These are phyloP conservation scores for Conchocele bisecta DNA, from an alignment of 2,888 invertebrate genomes.

Conservation along the genomic window DNA sequence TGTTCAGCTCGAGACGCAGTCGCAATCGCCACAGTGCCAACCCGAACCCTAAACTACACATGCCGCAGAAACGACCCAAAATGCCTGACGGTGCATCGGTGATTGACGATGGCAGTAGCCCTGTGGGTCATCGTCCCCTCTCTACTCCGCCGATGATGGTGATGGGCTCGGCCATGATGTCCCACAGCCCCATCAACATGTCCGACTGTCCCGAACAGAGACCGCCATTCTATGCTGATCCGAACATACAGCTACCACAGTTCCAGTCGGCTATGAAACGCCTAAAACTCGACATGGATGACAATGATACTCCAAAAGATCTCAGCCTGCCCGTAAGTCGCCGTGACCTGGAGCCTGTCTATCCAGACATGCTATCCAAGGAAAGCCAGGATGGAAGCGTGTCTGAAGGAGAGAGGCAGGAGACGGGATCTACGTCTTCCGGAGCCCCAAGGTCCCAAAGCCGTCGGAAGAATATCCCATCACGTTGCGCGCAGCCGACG, in stretches of 20 bases:
- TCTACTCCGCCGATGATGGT: slow-evolving; percentile 67
- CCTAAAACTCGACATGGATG: slow-evolving; percentile 67
- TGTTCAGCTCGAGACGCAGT: slow-evolving; percentile 98
- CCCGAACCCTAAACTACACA: slow-evolving; percentile 98
- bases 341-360: slow-evolving; percentile 4
- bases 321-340: slow-evolving; percentile 53
- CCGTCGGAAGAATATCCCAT: slow-evolving; percentile 78
- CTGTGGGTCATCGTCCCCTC: slow-evolving; percentile 52
- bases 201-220: slow-evolving; percentile 68
- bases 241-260: slow-evolving; percentile 71
- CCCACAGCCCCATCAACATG: slow-evolving; percentile 55
- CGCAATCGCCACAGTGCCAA: slow-evolving; percentile 98
- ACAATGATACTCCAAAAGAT: slow-evolving; percentile 68
- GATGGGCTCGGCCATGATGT: slow-evolving; percentile 55
- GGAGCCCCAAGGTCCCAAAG: slow-evolving; percentile 63
- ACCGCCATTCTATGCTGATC: slow-evolving; percentile 72
- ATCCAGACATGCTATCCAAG: slow-evolving; percentile 47
- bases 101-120: slow-evolving; percentile 64
- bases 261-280: slow-evolving; percentile 74
- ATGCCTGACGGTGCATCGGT: slow-evolving; percentile 84
- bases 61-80: slow-evolving; percentile 95
- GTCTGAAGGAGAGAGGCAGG: slow-evolving; percentile 43
- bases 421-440: slow-evolving; percentile 23
- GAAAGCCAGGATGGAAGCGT: slow-evolving; percentile 39
- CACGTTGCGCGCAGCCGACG: slow-evolving; percentile 74